Evolutionary conservation across 2,113 vertebrate genomes (phyloP), one percentile per base, ranked within the genome.

Genomic region (Erythrocercus mccallii): DNA sequence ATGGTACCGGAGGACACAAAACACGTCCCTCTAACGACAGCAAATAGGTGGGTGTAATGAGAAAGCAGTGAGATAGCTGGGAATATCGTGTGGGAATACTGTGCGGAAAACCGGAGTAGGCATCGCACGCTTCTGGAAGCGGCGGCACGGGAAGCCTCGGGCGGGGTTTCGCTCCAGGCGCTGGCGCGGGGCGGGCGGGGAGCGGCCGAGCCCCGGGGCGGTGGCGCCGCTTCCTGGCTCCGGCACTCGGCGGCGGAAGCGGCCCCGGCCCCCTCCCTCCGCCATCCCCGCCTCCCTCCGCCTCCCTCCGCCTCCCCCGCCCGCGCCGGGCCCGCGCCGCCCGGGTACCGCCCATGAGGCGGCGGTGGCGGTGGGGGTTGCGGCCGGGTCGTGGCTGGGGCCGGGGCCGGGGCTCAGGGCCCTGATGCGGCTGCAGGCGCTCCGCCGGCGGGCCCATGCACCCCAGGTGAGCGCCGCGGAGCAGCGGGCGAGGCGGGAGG

Each of bases 401-500:
- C n/a, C n/a, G n/a, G 65, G 70, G 70, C 61, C 51, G 58, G 68
- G 83, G 64, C 71, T 54, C 89, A 80, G 81, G 31, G 90, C 71
- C 87, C 94, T 86, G 58, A 92, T 95, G 88, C 78, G 64, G 82
- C 89, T 61, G 60, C 51, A 27, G 88, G 68, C 44, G 69, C 84
- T 86, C n/a, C 60, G 72, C 90, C 58, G 80, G 72, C 68, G 35
- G 91, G 94, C 81, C 33, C 84, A 92, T 95, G 97, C 97, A 81
- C 93, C 96, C 47, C 97, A 98, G 97, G 98, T 98, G 94, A 97
- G 97, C n/a, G 71, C 30, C 48, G 30, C 19, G 54, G 47, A n/a
- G 51, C 30, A n/a, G 22, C 19, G 48, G 48, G 56, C 40, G 48
- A 20, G 85, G 35, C 50, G 45, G 60, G 61, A 15, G 53, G 56